A percentile compares a stretch with the other conserved stretches of the same genome.
These are phyloP conservation scores for Etheostoma cragini DNA, from an alignment of 2,113 vertebrate genomes.

Conservation along the genomic window DNA sequence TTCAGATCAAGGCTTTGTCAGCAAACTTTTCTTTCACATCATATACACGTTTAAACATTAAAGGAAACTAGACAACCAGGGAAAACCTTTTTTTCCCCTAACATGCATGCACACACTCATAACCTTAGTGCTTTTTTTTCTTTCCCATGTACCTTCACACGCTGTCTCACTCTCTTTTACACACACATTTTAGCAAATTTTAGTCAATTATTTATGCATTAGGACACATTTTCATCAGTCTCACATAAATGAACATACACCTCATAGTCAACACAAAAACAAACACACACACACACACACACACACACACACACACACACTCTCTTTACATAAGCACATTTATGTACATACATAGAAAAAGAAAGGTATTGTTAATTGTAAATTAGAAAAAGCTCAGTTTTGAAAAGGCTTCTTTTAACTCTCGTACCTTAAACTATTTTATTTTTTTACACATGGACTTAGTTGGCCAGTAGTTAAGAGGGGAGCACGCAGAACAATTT, in stretches of 20 bases:
- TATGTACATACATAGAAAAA: conserved; percentile 68
- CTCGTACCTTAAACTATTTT: conserved; percentile 82
- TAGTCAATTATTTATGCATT: conserved; percentile 55
- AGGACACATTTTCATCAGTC: conserved; percentile 18
- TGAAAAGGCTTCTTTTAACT: conserved; percentile 77
- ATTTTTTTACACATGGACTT: conserved; percentile 27
- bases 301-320: conserved; percentile 27
- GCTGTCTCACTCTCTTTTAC: not conserved
- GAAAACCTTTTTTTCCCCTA: not conserved
- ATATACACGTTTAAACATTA: conserved; percentile 56
- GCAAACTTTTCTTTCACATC: conserved; percentile 53
- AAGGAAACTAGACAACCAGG: conserved; percentile 52
- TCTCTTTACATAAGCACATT: conserved; percentile 66
- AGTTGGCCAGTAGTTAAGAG: conserved; percentile 77
- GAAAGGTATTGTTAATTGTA: conserved; percentile 72
- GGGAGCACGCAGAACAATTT: conserved; percentile 62
- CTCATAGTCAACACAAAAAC: conserved; percentile 26
- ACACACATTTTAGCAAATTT: conserved; percentile 35
- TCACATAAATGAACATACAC: conserved; percentile 10
- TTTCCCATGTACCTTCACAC: conserved; percentile 35
- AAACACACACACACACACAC: not conserved
- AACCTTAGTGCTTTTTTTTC: conserved; percentile 67
- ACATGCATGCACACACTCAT: conserved; percentile 63
- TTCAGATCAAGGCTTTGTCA: conserved; percentile 70
- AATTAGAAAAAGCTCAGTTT: conserved; percentile 77